phyloP scores from a whole-genome alignment of 2,797 vertebrate species.

The Morelia viridis region DNA sequence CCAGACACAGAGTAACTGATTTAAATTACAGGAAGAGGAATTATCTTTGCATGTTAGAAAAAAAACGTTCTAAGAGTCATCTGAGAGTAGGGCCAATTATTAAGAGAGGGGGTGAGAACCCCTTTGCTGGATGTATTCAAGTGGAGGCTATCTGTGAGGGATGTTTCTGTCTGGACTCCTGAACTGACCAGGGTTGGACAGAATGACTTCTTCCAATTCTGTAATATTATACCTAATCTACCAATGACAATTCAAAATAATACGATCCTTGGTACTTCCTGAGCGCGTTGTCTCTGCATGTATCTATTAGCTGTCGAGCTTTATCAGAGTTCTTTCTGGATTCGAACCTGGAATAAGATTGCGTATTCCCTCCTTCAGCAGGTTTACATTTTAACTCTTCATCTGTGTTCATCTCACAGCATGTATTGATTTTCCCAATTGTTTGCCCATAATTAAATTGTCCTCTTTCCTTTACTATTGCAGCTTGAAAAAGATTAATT shows the following conservation, averaged over 20 bases:
- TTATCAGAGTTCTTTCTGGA: background rate
- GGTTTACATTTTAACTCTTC: slow-evolving; percentile 12
- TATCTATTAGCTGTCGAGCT: background rate
- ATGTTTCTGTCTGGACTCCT: background rate
- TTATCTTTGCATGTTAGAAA: background rate
- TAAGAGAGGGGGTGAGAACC: background rate
- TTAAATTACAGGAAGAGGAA: background rate
- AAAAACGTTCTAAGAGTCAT: background rate
- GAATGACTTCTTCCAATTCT: background rate
- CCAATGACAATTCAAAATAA: background rate
- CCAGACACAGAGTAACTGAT: background rate
- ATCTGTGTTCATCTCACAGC: background rate
- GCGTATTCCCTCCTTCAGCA: background rate
- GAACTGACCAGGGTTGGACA: background rate
- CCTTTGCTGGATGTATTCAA: background rate
- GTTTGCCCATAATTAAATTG: slow-evolving; percentile 30
- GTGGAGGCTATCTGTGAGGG: background rate
- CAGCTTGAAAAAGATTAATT: slow-evolving; percentile 17
- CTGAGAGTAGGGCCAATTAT: background rate
- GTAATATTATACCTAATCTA: background rate
- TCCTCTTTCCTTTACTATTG: slow-evolving; percentile 12
- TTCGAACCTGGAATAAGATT: background rate
- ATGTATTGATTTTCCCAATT: slow-evolving; percentile 17
- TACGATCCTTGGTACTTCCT: background rate
- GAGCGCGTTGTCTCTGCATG: background rate